These are phyloP conservation scores for Ammospiza nelsoni DNA, from an alignment of 2,113 vertebrate species.

Conservation along the genomic window DNA sequence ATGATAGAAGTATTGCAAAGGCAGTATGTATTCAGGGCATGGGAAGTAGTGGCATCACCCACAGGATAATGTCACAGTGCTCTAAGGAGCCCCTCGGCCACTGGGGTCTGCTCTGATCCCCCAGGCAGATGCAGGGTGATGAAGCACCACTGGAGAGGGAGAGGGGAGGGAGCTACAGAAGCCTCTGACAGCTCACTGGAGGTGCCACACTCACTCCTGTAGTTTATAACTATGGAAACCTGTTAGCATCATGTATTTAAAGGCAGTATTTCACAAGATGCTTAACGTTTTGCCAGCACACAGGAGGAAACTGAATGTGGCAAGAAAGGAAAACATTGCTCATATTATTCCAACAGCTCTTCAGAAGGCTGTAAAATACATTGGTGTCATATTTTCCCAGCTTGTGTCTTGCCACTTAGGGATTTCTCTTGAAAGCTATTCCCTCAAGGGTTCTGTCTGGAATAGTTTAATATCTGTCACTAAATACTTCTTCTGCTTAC, in stretches of 20 bases:
- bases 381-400: conserved; percentile 18
- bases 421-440: conserved; percentile 21
- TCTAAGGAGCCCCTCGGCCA: not conserved
- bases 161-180: not conserved
- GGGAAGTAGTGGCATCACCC: not conserved
- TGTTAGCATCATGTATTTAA: not conserved
- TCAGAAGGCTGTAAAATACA: not conserved
- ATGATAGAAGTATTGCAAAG: not conserved
- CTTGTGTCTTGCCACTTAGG: not conserved
- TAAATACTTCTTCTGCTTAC: conserved; percentile 21
- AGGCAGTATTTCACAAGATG: not conserved
- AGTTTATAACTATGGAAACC: not conserved
- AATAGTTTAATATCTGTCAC: not conserved
- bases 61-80: not conserved
- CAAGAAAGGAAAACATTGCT: not conserved
- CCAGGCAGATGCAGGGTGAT: rapidly evolving
- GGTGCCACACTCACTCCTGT: not conserved
- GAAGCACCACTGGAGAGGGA: not conserved
- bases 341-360: not conserved
- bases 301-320: not conserved
- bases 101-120: not conserved
- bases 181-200: not conserved
- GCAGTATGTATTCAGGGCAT: not conserved
- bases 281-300: not conserved
- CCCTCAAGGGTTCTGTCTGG: conserved; percentile 6